A percentile compares a stretch with the other conserved stretches of the same genome.
Conservation (phyloP, 2,113 vertebrate species). For the Piprites chloris region DNA sequence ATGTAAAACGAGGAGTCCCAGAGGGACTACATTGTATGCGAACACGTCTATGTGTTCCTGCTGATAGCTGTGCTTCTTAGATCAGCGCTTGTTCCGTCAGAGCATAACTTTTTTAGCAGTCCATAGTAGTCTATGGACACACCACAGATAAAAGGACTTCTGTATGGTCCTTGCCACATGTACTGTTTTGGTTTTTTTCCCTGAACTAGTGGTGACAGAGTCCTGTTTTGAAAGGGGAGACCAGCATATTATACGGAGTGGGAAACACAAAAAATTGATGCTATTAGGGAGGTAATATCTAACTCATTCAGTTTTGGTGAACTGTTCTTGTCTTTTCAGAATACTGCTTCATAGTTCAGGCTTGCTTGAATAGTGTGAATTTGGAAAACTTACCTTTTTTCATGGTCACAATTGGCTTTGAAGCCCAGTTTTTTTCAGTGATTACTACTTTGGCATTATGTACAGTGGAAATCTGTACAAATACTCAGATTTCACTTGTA, state of each 20-base stretch:
- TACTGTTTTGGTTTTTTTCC: background rate
- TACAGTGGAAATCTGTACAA: background rate
- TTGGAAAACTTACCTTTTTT: background rate
- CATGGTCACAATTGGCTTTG: background rate
- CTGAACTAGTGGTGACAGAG: accelerated
- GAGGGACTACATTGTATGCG: background rate
- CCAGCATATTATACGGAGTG: background rate
- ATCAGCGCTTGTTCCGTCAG: background rate
- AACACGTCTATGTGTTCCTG: background rate
- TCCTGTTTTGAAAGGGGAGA: background rate
- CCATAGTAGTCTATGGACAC: background rate
- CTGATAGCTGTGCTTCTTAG: background rate
- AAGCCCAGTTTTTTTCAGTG: background rate
- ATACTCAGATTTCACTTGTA: background rate
- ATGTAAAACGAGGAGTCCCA: background rate
- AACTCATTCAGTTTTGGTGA: background rate
- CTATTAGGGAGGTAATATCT: background rate
- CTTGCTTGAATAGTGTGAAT: background rate
- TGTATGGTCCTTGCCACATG: background rate
- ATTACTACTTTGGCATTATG: background rate
- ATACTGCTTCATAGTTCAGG: background rate
- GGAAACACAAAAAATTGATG: background rate
- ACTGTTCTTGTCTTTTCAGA: background rate
- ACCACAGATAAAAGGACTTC: background rate
- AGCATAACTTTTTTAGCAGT: background rate